Evolutionary conservation across 2,888 invertebrate genomes (phyloP).

Genomic region (Hydraecia micacea): DNA sequence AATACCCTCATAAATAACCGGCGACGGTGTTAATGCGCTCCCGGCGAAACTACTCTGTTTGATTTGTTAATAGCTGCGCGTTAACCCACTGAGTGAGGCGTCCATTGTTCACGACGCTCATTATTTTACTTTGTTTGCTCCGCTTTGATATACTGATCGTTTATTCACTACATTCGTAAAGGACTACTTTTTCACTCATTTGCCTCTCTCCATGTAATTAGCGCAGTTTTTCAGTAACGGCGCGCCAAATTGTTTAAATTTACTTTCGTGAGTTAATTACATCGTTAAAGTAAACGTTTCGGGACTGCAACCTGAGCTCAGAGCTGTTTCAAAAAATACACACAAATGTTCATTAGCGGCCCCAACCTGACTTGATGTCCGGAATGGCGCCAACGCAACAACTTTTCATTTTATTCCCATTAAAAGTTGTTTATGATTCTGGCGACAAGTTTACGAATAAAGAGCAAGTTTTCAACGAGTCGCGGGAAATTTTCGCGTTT

Average conservation of each 20-base stretch:
- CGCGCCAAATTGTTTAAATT: constrained; percentile 47
- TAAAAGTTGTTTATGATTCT: constrained; percentile 69
- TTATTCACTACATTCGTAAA: constrained; percentile 43
- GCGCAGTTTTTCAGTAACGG: constrained; percentile 25
- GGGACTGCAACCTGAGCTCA: constrained; percentile 25
- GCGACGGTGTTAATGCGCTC: constrained; percentile 61
- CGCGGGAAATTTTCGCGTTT: constrained; percentile 48
- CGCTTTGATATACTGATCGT: constrained; percentile 51
- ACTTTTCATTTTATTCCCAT: constrained; percentile 68
- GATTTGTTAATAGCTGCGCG: constrained; percentile 62
- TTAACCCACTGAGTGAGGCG: constrained; percentile 39
- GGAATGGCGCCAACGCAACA: constrained; percentile 22
- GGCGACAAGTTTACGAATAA: constrained; percentile 66
- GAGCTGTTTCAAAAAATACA: constrained; percentile 20
- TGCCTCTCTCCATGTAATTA: constrained; percentile 41
- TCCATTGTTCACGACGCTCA: constrained; percentile 37
- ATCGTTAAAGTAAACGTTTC: constrained; percentile 53
- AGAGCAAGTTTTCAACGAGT: constrained; percentile 64
- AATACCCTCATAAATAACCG: constrained; percentile 59
- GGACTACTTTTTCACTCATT: constrained; percentile 26
- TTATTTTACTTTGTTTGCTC: constrained; percentile 52
- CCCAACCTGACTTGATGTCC: constrained; percentile 5
- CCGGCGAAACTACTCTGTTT: constrained; percentile 54
- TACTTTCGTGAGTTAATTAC: constrained; percentile 47
- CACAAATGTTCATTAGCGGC: constrained; percentile 31